These are phyloP conservation scores for Odontothrips loti DNA, from an alignment of 2,888 invertebrate species.

Conservation along the genomic window DNA sequence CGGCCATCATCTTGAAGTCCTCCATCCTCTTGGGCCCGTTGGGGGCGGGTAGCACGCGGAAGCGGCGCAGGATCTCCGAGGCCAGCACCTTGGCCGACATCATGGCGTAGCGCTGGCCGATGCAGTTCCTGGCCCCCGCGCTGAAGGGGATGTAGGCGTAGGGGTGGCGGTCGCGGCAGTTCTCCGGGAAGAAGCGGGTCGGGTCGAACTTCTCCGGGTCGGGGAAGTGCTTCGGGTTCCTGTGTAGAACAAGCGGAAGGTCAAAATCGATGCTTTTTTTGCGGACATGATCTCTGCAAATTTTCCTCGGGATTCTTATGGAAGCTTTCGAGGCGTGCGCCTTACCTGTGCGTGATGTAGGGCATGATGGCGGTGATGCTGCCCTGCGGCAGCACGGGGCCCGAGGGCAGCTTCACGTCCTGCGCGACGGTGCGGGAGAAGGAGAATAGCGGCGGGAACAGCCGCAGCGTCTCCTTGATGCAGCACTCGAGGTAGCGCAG, in stretches of 20 bases:
- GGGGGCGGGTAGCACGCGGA: conserved; percentile 1
- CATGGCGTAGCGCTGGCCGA: conserved; percentile 34
- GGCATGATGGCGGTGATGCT: neutral
- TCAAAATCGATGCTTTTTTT: neutral
- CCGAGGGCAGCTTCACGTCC: conserved; percentile 57
- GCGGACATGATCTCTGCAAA: too few species aligned
- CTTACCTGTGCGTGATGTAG: neutral
- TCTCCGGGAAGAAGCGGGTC: neutral
- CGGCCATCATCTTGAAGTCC: neutral
- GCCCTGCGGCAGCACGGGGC: neutral
- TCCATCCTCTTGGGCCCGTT: neutral
- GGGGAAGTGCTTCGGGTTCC: neutral
- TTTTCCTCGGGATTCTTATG: too few species aligned
- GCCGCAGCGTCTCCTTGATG: conserved; percentile 66
- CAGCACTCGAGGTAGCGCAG: conserved; percentile 79
- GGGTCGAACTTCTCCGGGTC: neutral
- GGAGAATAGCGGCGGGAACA: conserved; percentile 74
- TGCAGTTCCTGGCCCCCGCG: conserved; percentile 33
- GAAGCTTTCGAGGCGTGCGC: too few species aligned
- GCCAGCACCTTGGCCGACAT: conserved; percentile 31
- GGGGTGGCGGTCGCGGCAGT: neutral
- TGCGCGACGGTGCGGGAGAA: conserved; percentile 67
- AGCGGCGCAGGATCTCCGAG: conserved; percentile 29
- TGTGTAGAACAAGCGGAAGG: neutral
- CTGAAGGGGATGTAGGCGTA: neutral